These are phyloP conservation scores for Neosalanx taihuensis DNA, from an alignment of 2,797 vertebrate genomes.

Conservation along the genomic window DNA sequence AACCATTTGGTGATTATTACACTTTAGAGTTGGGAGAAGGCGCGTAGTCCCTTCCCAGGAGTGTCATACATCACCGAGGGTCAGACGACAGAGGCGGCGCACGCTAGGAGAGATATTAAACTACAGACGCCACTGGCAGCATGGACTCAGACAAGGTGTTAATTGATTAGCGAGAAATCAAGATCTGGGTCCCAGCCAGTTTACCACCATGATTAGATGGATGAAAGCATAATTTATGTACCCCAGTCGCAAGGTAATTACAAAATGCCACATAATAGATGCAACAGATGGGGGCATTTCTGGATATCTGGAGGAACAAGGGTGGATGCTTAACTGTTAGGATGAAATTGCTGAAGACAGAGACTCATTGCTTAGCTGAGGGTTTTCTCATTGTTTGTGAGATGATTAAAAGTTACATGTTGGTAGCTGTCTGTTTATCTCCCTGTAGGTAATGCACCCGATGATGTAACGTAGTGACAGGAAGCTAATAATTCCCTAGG, in stretches of 20 bases:
- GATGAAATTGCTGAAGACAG: not conserved
- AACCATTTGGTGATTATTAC: slow-evolving; percentile 73
- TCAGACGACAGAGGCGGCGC: slow-evolving; percentile 46
- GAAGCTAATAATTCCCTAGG: not conserved
- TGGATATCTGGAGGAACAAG: slow-evolving; percentile 44
- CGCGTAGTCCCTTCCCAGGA: slow-evolving; percentile 56
- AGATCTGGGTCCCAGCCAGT: slow-evolving; percentile 62
- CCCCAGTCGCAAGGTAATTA: slow-evolving; percentile 71
- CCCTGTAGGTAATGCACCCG: not conserved
- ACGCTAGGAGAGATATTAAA: slow-evolving; percentile 60
- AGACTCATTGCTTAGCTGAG: not conserved
- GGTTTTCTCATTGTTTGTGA: not conserved
- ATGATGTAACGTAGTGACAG: not conserved
- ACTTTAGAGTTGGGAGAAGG: slow-evolving; percentile 55
- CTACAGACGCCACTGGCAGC: slow-evolving; percentile 46
- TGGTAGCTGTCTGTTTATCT: not conserved
- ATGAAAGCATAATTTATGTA: slow-evolving; percentile 73
- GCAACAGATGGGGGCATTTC: slow-evolving; percentile 45
- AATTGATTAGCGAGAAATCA: slow-evolving; percentile 73
- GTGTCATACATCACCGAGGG: slow-evolving; percentile 63
- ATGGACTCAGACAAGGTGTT: slow-evolving; percentile 71
- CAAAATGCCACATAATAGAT: slow-evolving; percentile 61
- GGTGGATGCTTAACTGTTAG: not conserved
- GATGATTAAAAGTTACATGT: not conserved
- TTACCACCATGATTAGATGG: slow-evolving; percentile 67